Conservation (phyloP, 2,113 vertebrate genomes). For the Panthera tigris region DNA sequence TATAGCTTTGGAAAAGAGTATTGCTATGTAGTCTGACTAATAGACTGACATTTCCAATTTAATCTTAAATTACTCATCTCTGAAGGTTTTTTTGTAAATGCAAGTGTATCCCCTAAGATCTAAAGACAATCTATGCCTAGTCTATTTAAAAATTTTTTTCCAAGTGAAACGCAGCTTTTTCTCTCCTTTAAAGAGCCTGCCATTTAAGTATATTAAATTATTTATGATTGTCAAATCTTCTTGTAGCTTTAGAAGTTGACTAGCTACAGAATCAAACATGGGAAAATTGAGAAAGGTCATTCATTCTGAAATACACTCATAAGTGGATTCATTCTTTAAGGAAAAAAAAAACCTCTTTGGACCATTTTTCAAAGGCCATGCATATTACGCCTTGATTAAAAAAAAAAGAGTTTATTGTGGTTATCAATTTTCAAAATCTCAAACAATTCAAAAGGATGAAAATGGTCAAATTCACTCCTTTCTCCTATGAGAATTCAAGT, state of each 20-base stretch:
- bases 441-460: conserved; percentile 27
- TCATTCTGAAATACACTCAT: neutral
- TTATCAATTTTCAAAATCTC: conserved; percentile 23
- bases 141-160: neutral
- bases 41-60: neutral
- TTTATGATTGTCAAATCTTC: neutral
- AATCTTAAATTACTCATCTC: neutral
- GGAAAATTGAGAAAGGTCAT: neutral
- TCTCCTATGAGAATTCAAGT: neutral
- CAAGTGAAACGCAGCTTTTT: neutral
- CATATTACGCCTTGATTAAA: neutral
- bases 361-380: neutral
- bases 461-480: neutral
- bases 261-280: neutral
- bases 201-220: neutral
- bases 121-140: neutral
- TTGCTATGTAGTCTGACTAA: neutral
- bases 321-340: neutral
- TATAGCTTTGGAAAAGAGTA: neutral
- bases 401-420: neutral
- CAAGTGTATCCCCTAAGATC: neutral
- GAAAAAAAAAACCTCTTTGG: neutral
- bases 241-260: neutral
- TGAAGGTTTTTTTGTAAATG: neutral
- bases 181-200: neutral